A percentile compares a stretch with the other conserved stretches of the same genome.
These are phyloP conservation scores for Thymelicus acteon DNA, from an alignment of 2,888 invertebrate genomes.

Conservation along the genomic window DNA sequence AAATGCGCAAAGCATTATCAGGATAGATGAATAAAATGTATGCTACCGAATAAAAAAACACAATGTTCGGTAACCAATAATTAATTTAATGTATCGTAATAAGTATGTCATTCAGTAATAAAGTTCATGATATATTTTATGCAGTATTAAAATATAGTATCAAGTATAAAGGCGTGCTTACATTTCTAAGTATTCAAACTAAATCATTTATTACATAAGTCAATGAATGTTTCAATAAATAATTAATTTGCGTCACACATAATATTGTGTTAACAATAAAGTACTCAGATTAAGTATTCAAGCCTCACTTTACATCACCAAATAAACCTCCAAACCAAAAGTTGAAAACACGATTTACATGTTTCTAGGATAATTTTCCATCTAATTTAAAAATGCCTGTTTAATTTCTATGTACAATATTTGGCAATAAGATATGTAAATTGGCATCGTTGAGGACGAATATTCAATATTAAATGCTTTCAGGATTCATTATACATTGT, in stretches of 20 bases:
- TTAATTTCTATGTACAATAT: slow-evolving; percentile 10
- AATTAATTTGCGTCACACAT: background rate
- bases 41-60: slow-evolving; percentile 45
- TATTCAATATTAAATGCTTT: background rate
- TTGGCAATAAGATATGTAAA: slow-evolving; percentile 7
- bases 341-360: too few species aligned
- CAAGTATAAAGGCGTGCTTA: slow-evolving; percentile 16
- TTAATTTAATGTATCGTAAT: slow-evolving; percentile 55
- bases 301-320: background rate
- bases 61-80: slow-evolving; percentile 69
- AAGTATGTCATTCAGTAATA: slow-evolving; percentile 36
- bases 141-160: slow-evolving; percentile 22
- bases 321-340: too few species aligned
- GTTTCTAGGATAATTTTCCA: background rate
- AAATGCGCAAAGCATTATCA: too few species aligned
- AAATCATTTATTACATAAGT: background rate
- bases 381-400: background rate
- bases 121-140: slow-evolving; percentile 32
- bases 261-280: background rate
- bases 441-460: background rate
- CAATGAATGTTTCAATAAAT: background rate
- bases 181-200: slow-evolving; percentile 13
- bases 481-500: too few species aligned
- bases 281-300: background rate
- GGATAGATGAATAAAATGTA: too few species aligned